phyloP scores from a whole-genome alignment of 2,888 invertebrate species.

The Pammene fasciana region DNA sequence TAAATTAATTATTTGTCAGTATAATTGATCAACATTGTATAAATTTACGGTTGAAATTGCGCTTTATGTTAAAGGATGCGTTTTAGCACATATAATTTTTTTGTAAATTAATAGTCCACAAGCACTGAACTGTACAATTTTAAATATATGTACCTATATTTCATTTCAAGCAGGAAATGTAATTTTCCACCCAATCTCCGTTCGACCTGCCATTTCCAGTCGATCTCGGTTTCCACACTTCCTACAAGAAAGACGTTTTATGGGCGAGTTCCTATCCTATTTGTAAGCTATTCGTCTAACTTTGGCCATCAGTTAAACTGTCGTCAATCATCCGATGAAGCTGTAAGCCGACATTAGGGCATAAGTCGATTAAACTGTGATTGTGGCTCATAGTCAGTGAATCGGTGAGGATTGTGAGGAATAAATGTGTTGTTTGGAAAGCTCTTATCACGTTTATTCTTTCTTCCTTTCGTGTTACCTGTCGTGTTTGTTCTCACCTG shows the following conservation, averaged over 20 bases:
- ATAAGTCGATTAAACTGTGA: conserved; percentile 33
- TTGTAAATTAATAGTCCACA: no score
- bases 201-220: conserved; percentile 18
- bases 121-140: no score
- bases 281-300: conserved; percentile 39
- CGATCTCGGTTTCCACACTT: conserved; percentile 8
- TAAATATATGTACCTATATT: no score
- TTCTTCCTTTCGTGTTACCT: no score
- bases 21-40: not conserved
- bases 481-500: no score
- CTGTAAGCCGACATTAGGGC: conserved; percentile 7
- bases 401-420: conserved; percentile 9
- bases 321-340: conserved; percentile 38
- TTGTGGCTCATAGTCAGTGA: conserved; percentile 9
- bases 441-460: not conserved
- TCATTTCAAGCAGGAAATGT: not conserved
- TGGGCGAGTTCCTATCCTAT: conserved; percentile 20
- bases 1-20: not conserved
- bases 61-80: not conserved
- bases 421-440: not conserved
- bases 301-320: conserved; percentile 37
- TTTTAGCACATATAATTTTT: no score
- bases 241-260: conserved; percentile 6
- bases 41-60: not conserved
- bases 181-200: conserved; percentile 1